phyloP scores from a whole-genome alignment of 2,888 invertebrate species.

The Campopleginae sp. region DNA sequence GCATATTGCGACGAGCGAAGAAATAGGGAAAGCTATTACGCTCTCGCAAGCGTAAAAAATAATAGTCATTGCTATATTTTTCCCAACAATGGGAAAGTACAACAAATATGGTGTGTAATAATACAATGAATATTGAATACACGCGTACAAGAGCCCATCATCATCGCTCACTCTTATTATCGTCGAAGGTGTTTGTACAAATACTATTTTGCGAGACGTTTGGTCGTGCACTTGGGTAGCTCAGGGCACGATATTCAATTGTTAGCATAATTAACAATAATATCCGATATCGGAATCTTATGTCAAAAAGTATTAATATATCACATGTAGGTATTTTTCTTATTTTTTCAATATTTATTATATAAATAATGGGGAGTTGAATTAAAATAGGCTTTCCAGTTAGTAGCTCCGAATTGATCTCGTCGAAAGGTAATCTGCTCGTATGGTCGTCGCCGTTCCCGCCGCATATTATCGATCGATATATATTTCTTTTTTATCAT shows the following conservation, averaged over 20 bases:
- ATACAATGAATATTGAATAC: slow-evolving; percentile 21
- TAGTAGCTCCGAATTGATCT: slow-evolving; percentile 31
- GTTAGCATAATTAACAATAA: slow-evolving; percentile 74
- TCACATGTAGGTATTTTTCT: slow-evolving; percentile 78
- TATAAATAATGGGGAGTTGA: slow-evolving; percentile 77
- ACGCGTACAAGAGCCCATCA: slow-evolving; percentile 13
- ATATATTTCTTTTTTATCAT: slow-evolving; percentile 35
- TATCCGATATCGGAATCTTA: slow-evolving; percentile 75
- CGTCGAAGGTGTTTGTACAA: slow-evolving; percentile 2
- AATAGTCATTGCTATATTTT: not conserved
- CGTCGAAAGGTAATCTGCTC: slow-evolving; percentile 21
- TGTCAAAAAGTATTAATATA: slow-evolving; percentile 78
- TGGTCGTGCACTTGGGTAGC: slow-evolving; percentile 37
- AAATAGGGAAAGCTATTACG: slow-evolving; percentile 16
- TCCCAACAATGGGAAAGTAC: not conserved
- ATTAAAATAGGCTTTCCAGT: slow-evolving; percentile 73
- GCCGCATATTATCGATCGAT: slow-evolving; percentile 39
- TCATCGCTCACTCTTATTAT: slow-evolving; percentile 6
- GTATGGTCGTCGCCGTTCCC: slow-evolving; percentile 6
- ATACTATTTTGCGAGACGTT: slow-evolving; percentile 13
- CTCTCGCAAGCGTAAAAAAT: slow-evolving; percentile 10
- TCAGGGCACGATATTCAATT: slow-evolving; percentile 73
- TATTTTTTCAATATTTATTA: slow-evolving; percentile 75
- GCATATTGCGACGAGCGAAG: slow-evolving; percentile 22
- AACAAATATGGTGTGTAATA: slow-evolving; percentile 15